Evolutionary conservation across 2,888 invertebrate species (phyloP).

Genomic region (Thera obeliscata): DNA sequence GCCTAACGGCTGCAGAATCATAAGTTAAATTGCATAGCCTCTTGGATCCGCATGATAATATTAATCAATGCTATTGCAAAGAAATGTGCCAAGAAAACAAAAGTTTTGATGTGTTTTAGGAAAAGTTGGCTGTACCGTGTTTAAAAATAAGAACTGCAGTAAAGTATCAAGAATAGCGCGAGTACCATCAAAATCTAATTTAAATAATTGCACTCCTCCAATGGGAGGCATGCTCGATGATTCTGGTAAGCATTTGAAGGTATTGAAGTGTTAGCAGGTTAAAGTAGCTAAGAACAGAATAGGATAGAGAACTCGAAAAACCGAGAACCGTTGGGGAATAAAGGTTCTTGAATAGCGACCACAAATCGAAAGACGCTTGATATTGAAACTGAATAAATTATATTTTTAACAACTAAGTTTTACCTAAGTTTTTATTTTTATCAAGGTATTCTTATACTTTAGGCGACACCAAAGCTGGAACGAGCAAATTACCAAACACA

Average conservation of each 20-base stretch:
- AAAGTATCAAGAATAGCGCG: conserved; percentile 45
- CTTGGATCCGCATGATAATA: not conserved
- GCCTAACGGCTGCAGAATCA: no score
- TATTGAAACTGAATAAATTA: no score
- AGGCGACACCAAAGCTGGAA: conserved; percentile 40
- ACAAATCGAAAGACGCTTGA: no score
- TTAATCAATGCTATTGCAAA: not conserved
- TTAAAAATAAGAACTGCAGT: conserved; percentile 31
- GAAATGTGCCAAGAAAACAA: not conserved
- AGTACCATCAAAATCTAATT: conserved; percentile 28
- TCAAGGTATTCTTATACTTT: not conserved
- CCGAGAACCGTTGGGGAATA: no score
- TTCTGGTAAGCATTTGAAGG: conserved; percentile 35
- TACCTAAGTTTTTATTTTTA: no score
- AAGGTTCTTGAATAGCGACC: no score
- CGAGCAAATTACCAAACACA: conserved; percentile 34
- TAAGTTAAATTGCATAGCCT: no score
- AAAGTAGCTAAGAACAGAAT: no score
- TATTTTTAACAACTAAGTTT: no score
- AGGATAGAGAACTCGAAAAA: no score
- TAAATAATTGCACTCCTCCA: conserved; percentile 21
- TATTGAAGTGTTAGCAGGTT: no score
- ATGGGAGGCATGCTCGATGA: conserved; percentile 30
- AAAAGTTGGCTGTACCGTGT: conserved; percentile 4
- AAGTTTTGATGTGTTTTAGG: conserved; percentile 10